These are phyloP conservation scores for Sarcophaga variegata DNA, from an alignment of 2,888 invertebrate species.

Conservation along the genomic window DNA sequence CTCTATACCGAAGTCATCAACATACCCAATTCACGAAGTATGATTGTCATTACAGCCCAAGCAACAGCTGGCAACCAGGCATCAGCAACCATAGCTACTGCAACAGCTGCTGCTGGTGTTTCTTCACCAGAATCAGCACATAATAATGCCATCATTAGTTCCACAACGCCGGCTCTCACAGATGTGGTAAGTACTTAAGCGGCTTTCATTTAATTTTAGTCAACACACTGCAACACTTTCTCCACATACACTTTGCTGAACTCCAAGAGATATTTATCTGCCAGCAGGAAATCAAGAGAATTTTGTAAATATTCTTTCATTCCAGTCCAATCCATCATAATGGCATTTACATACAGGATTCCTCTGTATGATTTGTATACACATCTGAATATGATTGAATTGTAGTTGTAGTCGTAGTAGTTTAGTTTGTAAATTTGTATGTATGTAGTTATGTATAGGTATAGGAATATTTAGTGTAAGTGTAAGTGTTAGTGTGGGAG, in stretches of 20 bases:
- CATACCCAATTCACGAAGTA: constrained; percentile 80
- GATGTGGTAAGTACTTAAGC: constrained; percentile 53
- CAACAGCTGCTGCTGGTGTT: constrained; percentile 5
- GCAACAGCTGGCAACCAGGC: constrained; percentile 62
- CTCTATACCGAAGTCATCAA: constrained; percentile 75
- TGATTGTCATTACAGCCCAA: constrained; percentile 77
- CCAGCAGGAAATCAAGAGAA: background rate
- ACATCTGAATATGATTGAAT: background rate
- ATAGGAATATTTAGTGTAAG: background rate
- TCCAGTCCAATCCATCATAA: background rate
- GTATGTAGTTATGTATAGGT: background rate
- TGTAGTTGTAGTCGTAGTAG: background rate
- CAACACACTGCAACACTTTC: background rate
- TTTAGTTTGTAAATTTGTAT: background rate
- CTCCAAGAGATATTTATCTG: background rate
- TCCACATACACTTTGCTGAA: background rate
- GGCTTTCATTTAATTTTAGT: background rate
- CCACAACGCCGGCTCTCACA: constrained; percentile 28
- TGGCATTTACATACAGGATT: too few species aligned
- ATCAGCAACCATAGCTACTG: constrained; percentile 74
- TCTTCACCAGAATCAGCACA: constrained; percentile 23
- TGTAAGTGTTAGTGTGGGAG: background rate
- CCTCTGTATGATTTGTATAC: too few species aligned
- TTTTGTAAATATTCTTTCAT: background rate
- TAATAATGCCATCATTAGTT: constrained; percentile 25